Evolutionary conservation across 2,797 vertebrate species (phyloP), one percentile per base, ranked within the genome.

Genomic region (Melanogrammus aeglefinus): DNA sequence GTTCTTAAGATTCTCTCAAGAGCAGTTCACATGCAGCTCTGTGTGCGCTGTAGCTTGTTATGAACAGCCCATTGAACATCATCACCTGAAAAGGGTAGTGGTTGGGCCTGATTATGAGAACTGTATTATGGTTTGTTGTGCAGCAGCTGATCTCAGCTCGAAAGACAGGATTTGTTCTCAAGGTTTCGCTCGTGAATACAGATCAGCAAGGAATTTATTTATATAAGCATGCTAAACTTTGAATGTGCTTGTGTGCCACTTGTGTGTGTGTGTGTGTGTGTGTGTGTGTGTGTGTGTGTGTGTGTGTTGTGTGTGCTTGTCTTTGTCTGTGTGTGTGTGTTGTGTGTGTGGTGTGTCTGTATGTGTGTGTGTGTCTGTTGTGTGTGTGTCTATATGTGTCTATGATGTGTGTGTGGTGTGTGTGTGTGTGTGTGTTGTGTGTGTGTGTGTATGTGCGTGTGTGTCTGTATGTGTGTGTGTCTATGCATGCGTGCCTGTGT

Each of bases 161-260:
- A 77, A 27, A 1, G n/a, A 85, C 90, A 78, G 80, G 78, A 87
- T 90, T 86, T 84, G 47, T 44, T 14, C 10, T 51, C 70, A 24
- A 2, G 75, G 83, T 87, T 88, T 86, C 82, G 72, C 21, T 16
- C 76, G 41, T 72, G 80, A 89, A 86, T 89, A 84, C 72, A 69
- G 87, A 84, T 79, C 2, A 87, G 75, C 86, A 86, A 33, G 81
- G 84, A 88, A 85, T 88, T 84, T 83, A 31, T 91, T 88, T 86
- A 79, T 80, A 83, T 5, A 71, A 14, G 14, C 76, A 74, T 29
- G 72, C 51, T 57, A 21, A 57, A 57, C 18, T 57, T 47, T 39
- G 13, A 47, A 29, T 69, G 63, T 69, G 21, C 27, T 29, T 51
- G 47, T 51, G 57, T 63, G 57, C 13, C 70, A 35, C 57, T 29